Evolutionary conservation across 2,113 vertebrate species (phyloP), one percentile per base, ranked within the genome.

Genomic region (Gopherus evgoodei): DNA sequence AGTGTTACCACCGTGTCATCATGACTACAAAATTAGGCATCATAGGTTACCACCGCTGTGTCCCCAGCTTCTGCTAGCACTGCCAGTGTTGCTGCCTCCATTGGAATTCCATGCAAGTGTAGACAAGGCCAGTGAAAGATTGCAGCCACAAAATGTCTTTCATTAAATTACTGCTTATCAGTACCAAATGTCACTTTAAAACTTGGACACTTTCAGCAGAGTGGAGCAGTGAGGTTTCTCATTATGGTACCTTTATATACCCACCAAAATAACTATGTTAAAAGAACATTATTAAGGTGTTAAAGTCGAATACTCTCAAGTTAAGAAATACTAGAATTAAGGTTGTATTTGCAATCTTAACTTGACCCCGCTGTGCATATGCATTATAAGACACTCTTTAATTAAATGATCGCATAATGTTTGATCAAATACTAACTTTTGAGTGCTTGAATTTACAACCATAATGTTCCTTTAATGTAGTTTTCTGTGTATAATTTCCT

Each of bases 101-200:
- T 62, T 91, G 38, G 24, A 91, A 16, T 69, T 88, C 31, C 0
- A 0, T 59, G 25, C 31, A 13, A 13, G 16, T 76, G 2, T 22
- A 59, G 29, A 9, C 81, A 78, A 88, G 87, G 56, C 7, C 29
- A 1, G 50, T 91, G 56, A 62, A 87, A 87, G 35, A 78, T 29
- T 9, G 38, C 3, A 12, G 50, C 29, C 4, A 24, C 5, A 38
- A 87, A 81, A 16, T 52, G 1, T 54, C 62, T 17, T 31, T 65
- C 62, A 31, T 3, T 35, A 35, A 53, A 31, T 65, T 35, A 35
- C 62, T 65, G 29, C 31, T 69, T 2, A 56, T 14, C 25, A 76
- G n/a, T 42, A 16, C 12, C 38, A 42, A 31, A 35, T n/a, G 44
- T 83, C 53, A 12, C 86, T 84, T 86, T 84, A 84, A 83, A 11